Evolutionary conservation across 2,797 vertebrate species (phyloP), one percentile per base, ranked within the genome.

Genomic region (Sebastes jordani): DNA sequence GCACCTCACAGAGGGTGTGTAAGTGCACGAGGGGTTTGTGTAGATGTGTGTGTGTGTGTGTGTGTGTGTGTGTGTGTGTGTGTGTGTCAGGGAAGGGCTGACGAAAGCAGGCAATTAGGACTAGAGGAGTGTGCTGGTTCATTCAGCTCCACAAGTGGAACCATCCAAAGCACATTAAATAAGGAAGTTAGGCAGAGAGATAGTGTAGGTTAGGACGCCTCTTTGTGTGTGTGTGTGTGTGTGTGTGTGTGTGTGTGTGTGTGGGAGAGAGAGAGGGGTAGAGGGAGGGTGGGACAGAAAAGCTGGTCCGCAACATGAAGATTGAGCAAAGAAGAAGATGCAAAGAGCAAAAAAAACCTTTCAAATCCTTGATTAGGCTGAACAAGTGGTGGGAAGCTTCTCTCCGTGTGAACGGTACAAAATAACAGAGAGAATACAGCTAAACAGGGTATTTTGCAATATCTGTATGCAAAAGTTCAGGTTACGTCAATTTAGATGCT

Each of bases 21-120:
- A 29, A 9, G 71, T 86, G 80, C 62, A 72, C 9, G 1, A 30
- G 63, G 68, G 34, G 68, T 58, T 42, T 60, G 65, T 69, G 58
- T 54, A 32, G 63, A 73, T 76, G 74, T 20, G 46, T 66, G 65
- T 64, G 25, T 25, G 25, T 25, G 23, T 23, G 23, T 23, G 23
- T 23, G 55, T 34, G 32, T 34, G 30, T 32, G 30, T 32, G 23
- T 25, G 34, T 27, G 74, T 38, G 64, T 61, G 74, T 61, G 66
- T 71, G 76, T 68, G 80, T 79, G 79, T 82, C 62, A 85, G 54
- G 78, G 81, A 91, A 88, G 86, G 91, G 69, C 91, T 90, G 82
- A 93, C 76, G 81, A 94, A 94, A 86, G 90, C 86, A 88, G 86
- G 94, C 94, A 96, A 95, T 96, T 95, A 95, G 89, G 88, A 88